A percentile compares a stretch with the other conserved stretches of the same genome.
phyloP scores from a whole-genome alignment of 1,140 invertebrate species.

The Daktulosphaira vitifoliae region DNA sequence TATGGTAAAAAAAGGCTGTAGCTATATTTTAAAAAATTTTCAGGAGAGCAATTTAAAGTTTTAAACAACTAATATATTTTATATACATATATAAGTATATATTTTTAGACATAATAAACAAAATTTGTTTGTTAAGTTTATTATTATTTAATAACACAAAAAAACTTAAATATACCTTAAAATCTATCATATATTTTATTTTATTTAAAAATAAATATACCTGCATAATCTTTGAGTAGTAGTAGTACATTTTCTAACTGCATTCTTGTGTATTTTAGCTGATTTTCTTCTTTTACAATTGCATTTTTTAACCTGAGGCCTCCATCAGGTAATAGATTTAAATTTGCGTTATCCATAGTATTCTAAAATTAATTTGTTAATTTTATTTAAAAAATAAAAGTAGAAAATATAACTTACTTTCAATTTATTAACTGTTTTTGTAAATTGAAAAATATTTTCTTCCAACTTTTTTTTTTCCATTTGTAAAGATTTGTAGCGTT shows the following conservation, averaged over 20 bases:
- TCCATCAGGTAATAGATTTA: conserved; percentile 21
- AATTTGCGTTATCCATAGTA: conserved; percentile 11
- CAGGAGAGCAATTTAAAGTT: too few relatives aligned
- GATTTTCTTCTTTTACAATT: conserved; percentile 5
- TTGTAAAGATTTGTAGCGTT: not conserved
- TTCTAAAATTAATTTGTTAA: conserved; percentile 15
- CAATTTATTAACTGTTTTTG: not conserved
- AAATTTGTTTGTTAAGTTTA: too few relatives aligned
- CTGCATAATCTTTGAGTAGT: not conserved
- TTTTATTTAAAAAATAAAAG: not conserved
- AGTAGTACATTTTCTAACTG: conserved; percentile 8
- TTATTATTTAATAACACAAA: too few relatives aligned
- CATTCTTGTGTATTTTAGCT: not conserved
- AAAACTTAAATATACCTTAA: too few relatives aligned
- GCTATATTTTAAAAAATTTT: too few relatives aligned
- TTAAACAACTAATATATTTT: too few relatives aligned
- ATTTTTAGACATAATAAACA: too few relatives aligned
- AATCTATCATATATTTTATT: too few relatives aligned
- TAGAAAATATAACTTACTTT: not conserved
- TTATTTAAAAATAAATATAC: not conserved
- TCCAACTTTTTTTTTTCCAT: conserved; percentile 20
- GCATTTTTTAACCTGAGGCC: conserved; percentile 18
- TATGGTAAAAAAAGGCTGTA: too few relatives aligned
- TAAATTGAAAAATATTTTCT: not conserved
- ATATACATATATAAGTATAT: too few relatives aligned